Base-by-base conservation (phyloP, 2,113 vertebrate species). In the Naja naja region DNA sequence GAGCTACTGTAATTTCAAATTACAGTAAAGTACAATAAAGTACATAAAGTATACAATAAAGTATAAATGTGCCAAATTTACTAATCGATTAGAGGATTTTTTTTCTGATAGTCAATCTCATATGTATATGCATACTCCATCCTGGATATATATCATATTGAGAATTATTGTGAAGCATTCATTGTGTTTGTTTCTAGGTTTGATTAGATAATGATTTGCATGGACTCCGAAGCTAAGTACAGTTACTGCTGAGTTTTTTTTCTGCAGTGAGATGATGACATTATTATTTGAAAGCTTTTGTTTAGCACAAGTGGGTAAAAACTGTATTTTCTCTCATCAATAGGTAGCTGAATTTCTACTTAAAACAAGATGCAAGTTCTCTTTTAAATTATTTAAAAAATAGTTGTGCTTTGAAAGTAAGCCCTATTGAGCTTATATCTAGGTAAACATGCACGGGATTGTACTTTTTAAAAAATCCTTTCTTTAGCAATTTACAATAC, bases 1-100 rank as follows among this genome's bases (percentile, higher is more conserved):
- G 74, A 90, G 94, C 85, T 92, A 5, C 93, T 89, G 3, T 85
- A 90, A 88, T 92, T 94, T 16, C 47, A 89, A 47, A 52, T 52
- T 52, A 52, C 49, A 52, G 49, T 52, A 52, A 52, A 52, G 49
- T 11, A 52, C 1, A 52, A 52, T 52, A 12, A 52, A 52, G 49
- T 52, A 10, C 11, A 52, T 52, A 52, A 52, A 52, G 11, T 52
- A 52, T 52, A 52, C 11, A 52, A 52, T 52, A 49, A 87, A 30
- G 43, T 49, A 87, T 52, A n/a, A 88, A 88, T 52, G 34, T 85
- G 30, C 54, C 43, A 85, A 85, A 91, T 81, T 90, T 34, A 87
- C 5, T 18, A 89, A 2, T 27, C 22, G 7, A 18, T 55, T 89
- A 85, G 64, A 56, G 23, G 14, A 1, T 34, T 18, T 25, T 85